Base-by-base conservation (phyloP, 1,140 invertebrate species). In the Lordiphosa collinella region DNA sequence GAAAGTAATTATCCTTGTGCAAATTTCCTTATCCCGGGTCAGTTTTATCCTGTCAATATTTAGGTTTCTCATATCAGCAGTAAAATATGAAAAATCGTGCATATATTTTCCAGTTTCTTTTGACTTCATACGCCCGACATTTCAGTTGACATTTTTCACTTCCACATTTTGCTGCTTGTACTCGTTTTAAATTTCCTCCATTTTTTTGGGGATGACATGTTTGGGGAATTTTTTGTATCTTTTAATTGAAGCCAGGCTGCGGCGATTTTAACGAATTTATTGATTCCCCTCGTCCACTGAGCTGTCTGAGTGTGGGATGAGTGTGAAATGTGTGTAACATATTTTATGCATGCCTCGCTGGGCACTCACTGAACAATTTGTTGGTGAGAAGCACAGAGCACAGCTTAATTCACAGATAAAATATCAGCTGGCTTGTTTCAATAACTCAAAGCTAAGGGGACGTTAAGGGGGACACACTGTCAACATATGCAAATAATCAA, bases 331-430 rank as follows among this genome's bases (percentile, higher is more conserved):
- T 54, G 62, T 63, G 59, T 65, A 75, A 57, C 64, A 74, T 75
- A 74, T 69, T 70, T 75, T 75, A 75, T 75, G 51, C 59, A 65
- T 60, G 60, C 64, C 60, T 69, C 65, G 57, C 37, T 69, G 70
- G 46, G 54, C 58, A 50, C 50, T 52, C 63, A 63, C 29, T 68
- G 53, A 74, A 50, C 70, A 67, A 59, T 66, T 31, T 66, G 51
- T 46, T 25, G 13, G 37, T n/a, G 18, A 29, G 40, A 43, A 25
- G 25, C 5, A 8, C 7, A 11, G 25, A 43, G 10, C 40, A 11
- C n/a, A 47, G 11, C 34, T 49, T 25, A 47, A 47, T 14, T 10
- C 14, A 18, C 10, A n/a, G 14, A 50, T n/a, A 22, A 50, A 36
- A 8, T 4, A 25, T 16, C 8, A 14, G 37, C 25, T 29, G 25